These are phyloP conservation scores for Chlorodrepanis virens DNA, from an alignment of 2,113 vertebrate species.

Conservation along the genomic window DNA sequence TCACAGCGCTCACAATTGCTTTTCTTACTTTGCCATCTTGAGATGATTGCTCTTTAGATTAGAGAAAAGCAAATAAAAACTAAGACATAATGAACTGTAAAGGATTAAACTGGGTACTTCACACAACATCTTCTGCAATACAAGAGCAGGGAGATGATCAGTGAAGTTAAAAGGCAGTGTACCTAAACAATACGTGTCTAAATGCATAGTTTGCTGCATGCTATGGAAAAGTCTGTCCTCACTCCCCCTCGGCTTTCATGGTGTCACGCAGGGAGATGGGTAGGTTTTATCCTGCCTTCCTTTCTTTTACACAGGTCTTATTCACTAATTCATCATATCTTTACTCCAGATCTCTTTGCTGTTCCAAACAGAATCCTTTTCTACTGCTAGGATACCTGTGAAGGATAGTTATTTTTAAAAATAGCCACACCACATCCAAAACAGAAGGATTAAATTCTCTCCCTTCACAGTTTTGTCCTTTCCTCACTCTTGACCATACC, in stretches of 20 bases:
- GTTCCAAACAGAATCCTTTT: not conserved
- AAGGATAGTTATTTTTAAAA: not conserved
- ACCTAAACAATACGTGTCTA: not conserved
- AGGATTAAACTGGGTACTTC: not conserved
- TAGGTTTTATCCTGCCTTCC: not conserved
- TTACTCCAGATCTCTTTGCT: not conserved
- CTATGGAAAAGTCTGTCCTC: not conserved
- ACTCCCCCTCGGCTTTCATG: not conserved
- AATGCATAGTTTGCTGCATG: not conserved
- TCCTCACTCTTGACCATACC: not conserved
- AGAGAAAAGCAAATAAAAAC: constrained; percentile 12
- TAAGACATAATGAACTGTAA: not conserved
- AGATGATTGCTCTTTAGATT: constrained; percentile 6
- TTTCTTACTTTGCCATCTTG: not conserved
- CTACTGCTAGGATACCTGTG: not conserved
- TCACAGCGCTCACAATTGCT: not conserved
- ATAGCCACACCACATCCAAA: not conserved
- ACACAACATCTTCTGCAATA: not conserved
- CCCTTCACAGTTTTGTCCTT: not conserved
- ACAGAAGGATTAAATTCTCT: not conserved
- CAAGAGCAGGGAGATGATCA: not conserved
- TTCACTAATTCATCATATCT: not conserved
- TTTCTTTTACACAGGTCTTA: not conserved
- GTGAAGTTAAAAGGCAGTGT: not conserved
- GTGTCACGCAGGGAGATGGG: accelerated